Base-by-base conservation (phyloP, 2,888 invertebrate species). In the Melinaea marsaeus region DNA sequence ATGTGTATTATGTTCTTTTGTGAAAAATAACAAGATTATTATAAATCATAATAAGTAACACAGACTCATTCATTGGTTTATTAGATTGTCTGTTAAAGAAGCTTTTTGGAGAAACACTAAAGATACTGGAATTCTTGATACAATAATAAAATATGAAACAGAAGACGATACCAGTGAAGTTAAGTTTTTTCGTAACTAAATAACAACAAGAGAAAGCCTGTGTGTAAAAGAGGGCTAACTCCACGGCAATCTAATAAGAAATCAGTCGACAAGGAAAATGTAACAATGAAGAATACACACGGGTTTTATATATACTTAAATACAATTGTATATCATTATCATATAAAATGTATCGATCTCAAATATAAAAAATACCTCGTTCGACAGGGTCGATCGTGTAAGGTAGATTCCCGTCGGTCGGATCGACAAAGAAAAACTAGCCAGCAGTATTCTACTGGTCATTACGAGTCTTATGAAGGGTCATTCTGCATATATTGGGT, bases 161-260 rank as follows among this genome's bases (percentile, higher is more conserved):
- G 74, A 73, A 74, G 77, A 78, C 77, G 22, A 77, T 77, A 83
- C 80, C 82, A 85, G 81, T 80, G 77, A 80, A 85, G 82, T 85
- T 83, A 83, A 80, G 83, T 84, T 80, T 76, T 71, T 82, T 80
- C 83, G 74, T 78, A 83, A 83, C 78, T 83, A 77, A 76, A 75
- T 75, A 84, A 83, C 79, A 84, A 81, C 81, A 82, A 79, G 78
- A 77, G 72, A 75, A 75, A 74, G 74, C 73, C 74, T 74, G 74
- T 74, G 75, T 73, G 72, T 71, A 77, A 51, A 32, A 32, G 51
- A 32, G 59, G 60, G 55, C 61, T 74, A 81, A 82, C 81, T 85
- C 79, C 73, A 75, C 70, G 77, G 77, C 84, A 86, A 88, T 87
- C 84, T 84, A 85, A 87, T 86, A 87, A 87, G 81, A 78, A 83